Evolutionary conservation across 2,113 vertebrate genomes (phyloP), one percentile per base, ranked within the genome.

Genomic region (Pollimyrus isidori): DNA sequence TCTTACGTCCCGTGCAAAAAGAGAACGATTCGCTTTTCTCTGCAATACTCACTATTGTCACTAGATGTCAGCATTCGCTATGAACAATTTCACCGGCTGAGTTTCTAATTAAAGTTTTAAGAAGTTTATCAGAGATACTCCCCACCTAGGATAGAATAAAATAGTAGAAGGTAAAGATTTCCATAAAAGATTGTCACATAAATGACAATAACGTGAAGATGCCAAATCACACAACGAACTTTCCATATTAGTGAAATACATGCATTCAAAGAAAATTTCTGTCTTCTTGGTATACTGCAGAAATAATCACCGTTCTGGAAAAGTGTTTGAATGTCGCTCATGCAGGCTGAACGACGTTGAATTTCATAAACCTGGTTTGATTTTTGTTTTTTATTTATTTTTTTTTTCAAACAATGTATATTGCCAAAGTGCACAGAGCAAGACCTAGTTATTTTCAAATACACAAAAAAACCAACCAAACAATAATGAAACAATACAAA

Each of bases 361-460:
- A 86, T 26, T 86, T 86, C 46, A 52, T 21, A 84, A 84, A 84
- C 21, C 23, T 45, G 45, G 82, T 23, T 45, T 58, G 13, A 45
- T 62, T 89, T 53, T 53, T 42, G 10, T 62, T 84, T 84, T 89
- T 89, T 89, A 56, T 50, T 93, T 90, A 94, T 95, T 96, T 95
- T 95, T 94, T 88, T 91, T 92, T 92, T 90, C 42, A 90, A 92
- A 93, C 92, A 91, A 95, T 92, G 93, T 89, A 90, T 92, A 91
- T 82, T 93, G 92, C 94, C 93, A 96, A 95, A 96, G 95, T 96
- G 95, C 95, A 95, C 91, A 95, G 92, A 95, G 93, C 91, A 93
- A 83, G 90, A 91, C 87, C 91, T 90, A 89, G 88, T 88, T 49
- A 93, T 88, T 91, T 88, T 89, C 58, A 90, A 92, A 92, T 88